Evolutionary conservation across 2,113 vertebrate species (phyloP), one percentile per base, ranked within the genome.

Genomic region (Ammodytes marinus): DNA sequence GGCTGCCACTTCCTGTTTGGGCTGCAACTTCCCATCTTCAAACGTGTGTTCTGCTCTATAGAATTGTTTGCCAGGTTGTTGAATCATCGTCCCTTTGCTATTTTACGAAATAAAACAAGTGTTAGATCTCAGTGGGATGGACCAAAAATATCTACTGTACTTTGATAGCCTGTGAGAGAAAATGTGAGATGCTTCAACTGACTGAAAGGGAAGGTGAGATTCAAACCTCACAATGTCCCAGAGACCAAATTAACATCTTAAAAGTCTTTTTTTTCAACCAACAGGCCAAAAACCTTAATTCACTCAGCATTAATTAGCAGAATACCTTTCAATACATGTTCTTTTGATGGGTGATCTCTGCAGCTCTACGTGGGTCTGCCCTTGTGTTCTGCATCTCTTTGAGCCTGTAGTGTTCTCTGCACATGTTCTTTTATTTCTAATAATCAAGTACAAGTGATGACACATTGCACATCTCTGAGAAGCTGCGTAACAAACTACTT

Each of bases 1-100:
- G 86, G 71, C 50, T 7, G 7, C 3, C 57, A 65, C 65, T 88
- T 91, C 93, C 93, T 89, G 88, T 91, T 84, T 87, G 42, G 8
- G 17, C 85, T 66, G 27, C 14, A 17, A 71, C 47, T 47, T 78
- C 81, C 27, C 0, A 53, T 1, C 27, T 68, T 82, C 65, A 84
- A 45, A 83, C 15, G 3, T 39, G 3, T 39, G 37, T 60, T 68
- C 55, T 58, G 39, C 27, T 58, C 53, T 73, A 81, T 61, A 78
- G 19, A 70, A 78, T 7, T 39, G 68, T 82, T 84, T 49, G 7
- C 8, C 0, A 0, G 2, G 15, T 43, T 68, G n/a, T 65, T 45
- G 14, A 12, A 50, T 43, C 14, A 14, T 15, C 6, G 46, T 12
- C 13, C 15, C 17, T 82, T 75, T 67, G 6, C 39, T 47, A 6